Evolutionary conservation across 2,113 vertebrate species (phyloP), one percentile per base, ranked within the genome.

Genomic region (Dunckerocampus dactyliophorus): DNA sequence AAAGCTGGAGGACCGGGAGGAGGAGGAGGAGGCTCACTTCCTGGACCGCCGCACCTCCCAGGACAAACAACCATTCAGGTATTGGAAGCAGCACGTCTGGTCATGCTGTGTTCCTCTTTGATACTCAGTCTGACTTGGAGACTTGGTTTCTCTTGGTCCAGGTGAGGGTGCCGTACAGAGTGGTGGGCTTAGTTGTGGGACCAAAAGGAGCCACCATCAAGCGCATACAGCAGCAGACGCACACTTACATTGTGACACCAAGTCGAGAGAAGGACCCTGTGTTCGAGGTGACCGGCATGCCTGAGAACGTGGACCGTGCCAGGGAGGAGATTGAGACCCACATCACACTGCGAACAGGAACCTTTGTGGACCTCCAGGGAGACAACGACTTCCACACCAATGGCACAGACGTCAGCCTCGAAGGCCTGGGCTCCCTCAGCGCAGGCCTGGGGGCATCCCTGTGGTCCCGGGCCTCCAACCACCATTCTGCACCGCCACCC

Each of bases 1-100:
- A 92, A 92, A 83, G 89, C 83, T 0, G 85, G 84, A 20, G 87
- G 68, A 0, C 62, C 84, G 0, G 91, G 94, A 11, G 53, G 31
- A 1, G 74, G 31, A 1, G 74, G 70, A 1, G 76, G 89, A 0
- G 91, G 94, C 1, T 72, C 92, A 0, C 75, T 94, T 1, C 91
- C 92, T 0, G 95, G 94, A 0, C 96, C 96, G 0, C 96, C 96
- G 6, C 93, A 95, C 85, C 87, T 98, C 37, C 96, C 94, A 0
- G 96, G 96, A 0, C 96, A 99, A 87, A 98, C 95, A 75, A 99
- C 96, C 70, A 97, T 99, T 83, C 96, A 98, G 87, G 96, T 98
- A 83, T 91, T 37, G 19, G 60, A 45, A 9, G 19, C 2, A 6
- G 13, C 13, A 12, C 6, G 1, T 17, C 43, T 58, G 47, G 8